Conservation (phyloP, 2,113 vertebrate genomes). For the Actenoides lindsayi region DNA sequence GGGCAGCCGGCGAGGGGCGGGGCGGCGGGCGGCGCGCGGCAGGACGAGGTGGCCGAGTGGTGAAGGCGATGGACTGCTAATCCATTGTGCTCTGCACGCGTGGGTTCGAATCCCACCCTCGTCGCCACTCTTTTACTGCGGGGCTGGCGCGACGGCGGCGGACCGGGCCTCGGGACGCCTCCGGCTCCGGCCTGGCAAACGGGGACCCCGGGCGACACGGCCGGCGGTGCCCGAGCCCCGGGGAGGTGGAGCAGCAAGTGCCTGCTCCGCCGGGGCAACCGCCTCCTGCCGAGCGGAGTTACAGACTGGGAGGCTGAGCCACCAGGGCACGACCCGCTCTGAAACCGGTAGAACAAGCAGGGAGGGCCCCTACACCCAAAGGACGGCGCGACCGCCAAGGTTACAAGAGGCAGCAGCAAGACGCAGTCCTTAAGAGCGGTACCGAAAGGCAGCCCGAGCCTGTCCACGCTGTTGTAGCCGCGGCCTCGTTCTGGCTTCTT, state of each 20-base stretch:
- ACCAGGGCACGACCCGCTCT: no score
- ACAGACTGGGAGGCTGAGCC: no score
- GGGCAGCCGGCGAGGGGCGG: not conserved
- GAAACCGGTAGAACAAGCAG: no score
- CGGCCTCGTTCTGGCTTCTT: not conserved
- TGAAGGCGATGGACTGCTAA: conserved; percentile 74
- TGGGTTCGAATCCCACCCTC: conserved; percentile 77
- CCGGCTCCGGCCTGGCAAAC: not conserved
- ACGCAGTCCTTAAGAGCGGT: no score
- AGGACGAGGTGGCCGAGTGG: conserved; percentile 73
- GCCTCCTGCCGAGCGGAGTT: not conserved
- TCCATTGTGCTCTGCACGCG: conserved; percentile 74
- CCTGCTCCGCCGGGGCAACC: not conserved
- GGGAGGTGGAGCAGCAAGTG: not conserved
- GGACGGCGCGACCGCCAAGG: no score
- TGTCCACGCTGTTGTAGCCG: not conserved
- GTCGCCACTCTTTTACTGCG: not conserved
- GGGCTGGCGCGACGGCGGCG: not conserved
- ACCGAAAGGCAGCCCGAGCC: no score
- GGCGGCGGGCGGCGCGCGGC: fast-evolving
- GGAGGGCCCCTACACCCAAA: no score
- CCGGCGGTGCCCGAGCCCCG: not conserved
- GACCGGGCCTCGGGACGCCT: not conserved
- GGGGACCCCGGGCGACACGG: not conserved
- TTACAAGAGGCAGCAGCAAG: no score